These are phyloP conservation scores for Galbula dea DNA, from an alignment of 2,113 vertebrate species.

Conservation along the genomic window DNA sequence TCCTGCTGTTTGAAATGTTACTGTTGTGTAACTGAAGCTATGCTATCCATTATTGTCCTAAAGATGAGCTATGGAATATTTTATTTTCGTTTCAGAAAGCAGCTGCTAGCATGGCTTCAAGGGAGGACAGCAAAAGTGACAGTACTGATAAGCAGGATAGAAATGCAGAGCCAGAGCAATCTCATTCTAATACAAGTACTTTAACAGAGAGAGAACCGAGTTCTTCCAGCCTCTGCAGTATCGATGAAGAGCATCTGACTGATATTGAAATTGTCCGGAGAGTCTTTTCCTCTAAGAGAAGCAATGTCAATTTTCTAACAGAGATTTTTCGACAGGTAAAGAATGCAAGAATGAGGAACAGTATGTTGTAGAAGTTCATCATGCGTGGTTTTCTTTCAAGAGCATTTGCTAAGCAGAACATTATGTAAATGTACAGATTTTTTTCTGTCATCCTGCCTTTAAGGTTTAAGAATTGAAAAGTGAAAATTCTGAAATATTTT, in stretches of 20 bases:
- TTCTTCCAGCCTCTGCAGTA: constrained; percentile 97
- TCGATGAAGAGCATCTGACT: constrained; percentile 95
- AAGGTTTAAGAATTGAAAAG: neutral
- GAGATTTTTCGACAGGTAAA: constrained; percentile 98
- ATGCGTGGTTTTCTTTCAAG: neutral
- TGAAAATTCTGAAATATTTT: neutral
- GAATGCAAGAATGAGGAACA: neutral
- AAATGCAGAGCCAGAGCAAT: constrained; percentile 86
- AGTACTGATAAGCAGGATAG: constrained; percentile 75
- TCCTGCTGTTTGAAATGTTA: neutral
- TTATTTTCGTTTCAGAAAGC: constrained; percentile 81
- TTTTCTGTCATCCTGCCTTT: neutral
- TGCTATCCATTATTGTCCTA: neutral
- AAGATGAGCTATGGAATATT: neutral
- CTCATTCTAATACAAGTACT: constrained; percentile 97
- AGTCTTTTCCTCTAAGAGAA: constrained; percentile 92
- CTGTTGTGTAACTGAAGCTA: neutral
- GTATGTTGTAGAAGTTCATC: neutral
- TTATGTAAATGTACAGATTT: neutral
- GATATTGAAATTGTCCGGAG: constrained; percentile 96
- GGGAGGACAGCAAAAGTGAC: constrained; percentile 82
- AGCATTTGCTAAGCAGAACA: neutral
- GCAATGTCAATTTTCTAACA: constrained; percentile 95
- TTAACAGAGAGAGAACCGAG: constrained; percentile 97
- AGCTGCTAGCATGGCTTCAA: constrained; percentile 90